These are phyloP conservation scores for Vanacampus margaritifer DNA, from an alignment of 2,113 vertebrate genomes.

Conservation along the genomic window DNA sequence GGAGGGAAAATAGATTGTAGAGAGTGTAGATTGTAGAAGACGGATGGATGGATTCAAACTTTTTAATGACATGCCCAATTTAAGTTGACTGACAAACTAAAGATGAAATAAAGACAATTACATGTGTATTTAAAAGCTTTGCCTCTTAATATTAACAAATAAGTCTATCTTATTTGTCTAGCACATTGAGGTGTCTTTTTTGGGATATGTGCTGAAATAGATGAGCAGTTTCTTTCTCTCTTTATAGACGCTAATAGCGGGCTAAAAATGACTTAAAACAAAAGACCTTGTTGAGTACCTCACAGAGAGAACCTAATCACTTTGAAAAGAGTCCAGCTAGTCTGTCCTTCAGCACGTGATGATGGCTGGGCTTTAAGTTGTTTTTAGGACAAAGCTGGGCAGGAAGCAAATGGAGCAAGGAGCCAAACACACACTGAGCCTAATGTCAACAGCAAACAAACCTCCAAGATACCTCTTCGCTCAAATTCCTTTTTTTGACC, in stretches of 20 bases:
- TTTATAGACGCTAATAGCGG: not conserved
- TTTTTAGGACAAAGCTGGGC: constrained; percentile 3
- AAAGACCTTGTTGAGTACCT: not conserved
- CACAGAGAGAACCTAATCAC: not conserved
- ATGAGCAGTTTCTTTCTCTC: not conserved
- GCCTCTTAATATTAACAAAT: no score
- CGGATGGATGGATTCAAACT: no score
- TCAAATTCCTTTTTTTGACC: constrained; percentile 20
- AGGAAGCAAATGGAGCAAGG: constrained; percentile 11
- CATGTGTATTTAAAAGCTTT: no score
- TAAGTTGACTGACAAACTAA: no score
- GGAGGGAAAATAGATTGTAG: no score
- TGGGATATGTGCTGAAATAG: no score
- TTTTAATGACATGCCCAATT: no score
- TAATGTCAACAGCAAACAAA: constrained; percentile 26
- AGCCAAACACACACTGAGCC: constrained; percentile 12
- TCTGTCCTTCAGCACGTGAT: not conserved
- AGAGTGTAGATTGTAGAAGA: no score
- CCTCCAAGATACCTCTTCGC: constrained; percentile 6
- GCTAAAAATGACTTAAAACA: not conserved
- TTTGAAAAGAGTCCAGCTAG: not conserved
- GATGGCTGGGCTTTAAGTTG: constrained; percentile 3
- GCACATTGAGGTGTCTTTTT: no score
- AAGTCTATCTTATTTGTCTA: no score
- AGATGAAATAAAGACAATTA: no score